phyloP scores from a whole-genome alignment of 2,113 vertebrate species.

The Gulo gulo region DNA sequence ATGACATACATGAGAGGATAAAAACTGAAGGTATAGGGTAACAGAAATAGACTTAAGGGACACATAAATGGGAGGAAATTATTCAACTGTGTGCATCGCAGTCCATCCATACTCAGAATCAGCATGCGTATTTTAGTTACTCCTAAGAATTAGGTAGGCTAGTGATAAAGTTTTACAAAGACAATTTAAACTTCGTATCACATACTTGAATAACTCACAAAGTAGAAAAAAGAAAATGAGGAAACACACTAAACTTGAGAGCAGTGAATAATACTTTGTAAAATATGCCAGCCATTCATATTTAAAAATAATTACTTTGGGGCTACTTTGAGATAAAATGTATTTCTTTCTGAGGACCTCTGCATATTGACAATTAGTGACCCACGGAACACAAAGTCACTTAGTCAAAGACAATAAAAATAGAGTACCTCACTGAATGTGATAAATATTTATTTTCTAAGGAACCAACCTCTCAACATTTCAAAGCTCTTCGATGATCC shows the following conservation, averaged over 20 bases:
- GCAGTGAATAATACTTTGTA: constrained; percentile 4
- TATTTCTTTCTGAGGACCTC: not conserved
- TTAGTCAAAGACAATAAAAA: constrained; percentile 41
- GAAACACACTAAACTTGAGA: constrained; percentile 41
- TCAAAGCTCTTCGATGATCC: not conserved
- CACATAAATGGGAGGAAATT: not conserved
- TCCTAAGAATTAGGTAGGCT: not conserved
- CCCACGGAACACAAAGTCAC: constrained; percentile 10
- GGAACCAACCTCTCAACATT: not conserved
- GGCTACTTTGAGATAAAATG: constrained; percentile 45
- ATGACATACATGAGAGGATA: not conserved
- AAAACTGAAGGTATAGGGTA: not conserved
- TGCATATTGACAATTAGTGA: constrained; percentile 36
- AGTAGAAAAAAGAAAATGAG: constrained; percentile 35
- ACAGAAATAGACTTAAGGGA: not conserved
- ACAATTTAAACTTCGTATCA: constrained; percentile 39
- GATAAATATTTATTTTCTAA: constrained; percentile 33
- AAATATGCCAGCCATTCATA: not conserved
- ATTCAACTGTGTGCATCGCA: not conserved
- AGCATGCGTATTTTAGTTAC: not conserved
- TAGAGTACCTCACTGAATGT: not conserved
- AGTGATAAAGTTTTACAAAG: constrained; percentile 31
- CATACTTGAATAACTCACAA: constrained; percentile 18
- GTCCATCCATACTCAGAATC: not conserved
- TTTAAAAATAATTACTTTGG: constrained; percentile 34